Evolutionary conservation across 30 jellyfish, hydroid and myxozoan species (phyloP).

Genomic region (Hydractinia echinata): DNA sequence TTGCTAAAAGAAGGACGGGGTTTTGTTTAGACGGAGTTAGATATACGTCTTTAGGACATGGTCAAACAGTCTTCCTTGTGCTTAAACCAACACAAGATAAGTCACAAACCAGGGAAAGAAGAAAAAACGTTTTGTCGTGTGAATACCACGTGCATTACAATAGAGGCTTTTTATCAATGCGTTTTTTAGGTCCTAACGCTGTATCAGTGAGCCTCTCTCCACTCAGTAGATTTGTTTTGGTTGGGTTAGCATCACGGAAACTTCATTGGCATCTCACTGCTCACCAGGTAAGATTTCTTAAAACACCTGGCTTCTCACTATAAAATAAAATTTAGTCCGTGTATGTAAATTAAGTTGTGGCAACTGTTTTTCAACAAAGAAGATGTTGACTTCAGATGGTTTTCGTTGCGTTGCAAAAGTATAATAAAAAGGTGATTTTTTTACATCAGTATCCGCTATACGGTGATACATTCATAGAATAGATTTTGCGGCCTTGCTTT

Average conservation of each 20-base stretch:
- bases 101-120: too few relatives aligned
- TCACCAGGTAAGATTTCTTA: constrained; percentile 36
- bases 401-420: neutral
- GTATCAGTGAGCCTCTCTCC: constrained; percentile 79
- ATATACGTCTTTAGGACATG: too few relatives aligned
- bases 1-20: too few relatives aligned
- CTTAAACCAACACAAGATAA: too few relatives aligned
- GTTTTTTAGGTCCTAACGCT: constrained; percentile 68
- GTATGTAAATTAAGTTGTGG: too few relatives aligned
- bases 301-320: neutral
- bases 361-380: too few relatives aligned
- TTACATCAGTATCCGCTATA: too few relatives aligned
- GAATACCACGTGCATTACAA: too few relatives aligned
- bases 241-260: constrained; percentile 85
- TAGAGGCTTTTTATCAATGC: neutral
- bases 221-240: constrained; percentile 43
- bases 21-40: too few relatives aligned
- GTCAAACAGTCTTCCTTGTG: too few relatives aligned
- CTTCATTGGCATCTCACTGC: constrained; percentile 37
- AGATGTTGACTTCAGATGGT: neutral
- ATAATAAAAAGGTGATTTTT: neutral
- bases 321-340: neutral
- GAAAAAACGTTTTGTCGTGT: too few relatives aligned
- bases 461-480: too few relatives aligned
- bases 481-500: neutral